Conservation (phyloP, 2,797 vertebrate species). For the Megaceryle alcyon region DNA sequence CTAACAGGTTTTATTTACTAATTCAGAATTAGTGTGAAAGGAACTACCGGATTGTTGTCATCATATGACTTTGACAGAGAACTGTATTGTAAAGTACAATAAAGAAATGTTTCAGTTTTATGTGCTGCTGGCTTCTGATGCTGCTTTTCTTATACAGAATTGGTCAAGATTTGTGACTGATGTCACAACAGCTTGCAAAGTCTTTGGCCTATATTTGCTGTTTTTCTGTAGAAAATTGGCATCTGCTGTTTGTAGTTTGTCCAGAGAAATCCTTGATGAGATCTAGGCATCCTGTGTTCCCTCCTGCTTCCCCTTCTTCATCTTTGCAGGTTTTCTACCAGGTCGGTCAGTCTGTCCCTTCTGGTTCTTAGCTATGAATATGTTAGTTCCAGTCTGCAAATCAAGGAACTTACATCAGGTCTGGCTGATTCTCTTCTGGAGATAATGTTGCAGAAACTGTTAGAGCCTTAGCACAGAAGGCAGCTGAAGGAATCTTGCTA, state of each 20-base stretch:
- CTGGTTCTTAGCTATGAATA: background rate
- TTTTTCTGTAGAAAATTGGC: conserved; percentile 1
- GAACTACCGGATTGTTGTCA: background rate
- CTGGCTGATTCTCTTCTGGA: background rate
- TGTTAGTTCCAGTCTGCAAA: background rate
- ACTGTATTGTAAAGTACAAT: background rate
- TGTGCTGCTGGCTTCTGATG: background rate
- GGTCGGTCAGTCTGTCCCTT: background rate
- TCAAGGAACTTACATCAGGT: background rate
- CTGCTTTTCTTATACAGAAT: background rate
- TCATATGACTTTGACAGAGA: background rate
- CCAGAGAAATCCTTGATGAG: background rate
- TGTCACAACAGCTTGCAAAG: background rate
- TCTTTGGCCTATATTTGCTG: background rate
- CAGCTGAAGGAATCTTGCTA: background rate
- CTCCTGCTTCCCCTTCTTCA: background rate
- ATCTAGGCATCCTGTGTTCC: background rate
- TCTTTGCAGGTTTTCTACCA: background rate
- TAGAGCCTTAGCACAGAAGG: background rate
- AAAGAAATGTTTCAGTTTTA: conserved; percentile 1
- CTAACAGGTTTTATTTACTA: background rate
- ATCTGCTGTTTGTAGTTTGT: background rate
- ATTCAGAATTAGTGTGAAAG: background rate
- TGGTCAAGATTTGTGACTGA: conserved; percentile 3
- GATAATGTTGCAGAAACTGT: background rate